Percentiles rank a stretch among this genome's conserved stretches.
These are phyloP conservation scores for Myotis pilosus DNA, from an alignment of 2,797 vertebrate species.

Conservation along the genomic window DNA sequence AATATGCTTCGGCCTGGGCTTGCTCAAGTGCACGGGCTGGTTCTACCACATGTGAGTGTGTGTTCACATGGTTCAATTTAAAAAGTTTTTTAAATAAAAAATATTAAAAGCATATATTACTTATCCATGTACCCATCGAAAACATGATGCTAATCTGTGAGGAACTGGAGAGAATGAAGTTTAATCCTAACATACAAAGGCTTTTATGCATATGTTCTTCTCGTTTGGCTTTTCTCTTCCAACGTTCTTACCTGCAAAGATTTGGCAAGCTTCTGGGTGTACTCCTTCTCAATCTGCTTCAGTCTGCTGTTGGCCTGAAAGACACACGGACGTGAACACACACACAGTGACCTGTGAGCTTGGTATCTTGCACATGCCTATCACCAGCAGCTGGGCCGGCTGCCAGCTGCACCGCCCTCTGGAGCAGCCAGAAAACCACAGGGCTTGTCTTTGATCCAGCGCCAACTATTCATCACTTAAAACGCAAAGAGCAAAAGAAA, in stretches of 20 bases:
- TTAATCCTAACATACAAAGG: background rate
- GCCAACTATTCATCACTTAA: slow-evolving; percentile 95
- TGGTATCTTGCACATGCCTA: slow-evolving; percentile 86
- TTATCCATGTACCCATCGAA: background rate
- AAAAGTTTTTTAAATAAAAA: background rate
- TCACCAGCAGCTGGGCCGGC: slow-evolving; percentile 84
- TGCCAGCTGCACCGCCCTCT: slow-evolving; percentile 88
- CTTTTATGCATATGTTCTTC: background rate
- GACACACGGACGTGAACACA: slow-evolving; percentile 78
- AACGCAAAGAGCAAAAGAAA: slow-evolving; percentile 82
- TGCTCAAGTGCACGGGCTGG: slow-evolving; percentile 63
- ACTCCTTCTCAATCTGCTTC: slow-evolving; percentile 93
- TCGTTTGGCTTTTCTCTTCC: slow-evolving; percentile 1
- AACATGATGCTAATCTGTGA: background rate
- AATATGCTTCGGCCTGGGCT: slow-evolving; percentile 57
- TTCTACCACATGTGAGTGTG: slow-evolving; percentile 49
- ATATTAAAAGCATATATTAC: slow-evolving; percentile 25
- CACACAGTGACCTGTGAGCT: slow-evolving; percentile 86
- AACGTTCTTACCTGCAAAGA: slow-evolving; percentile 88
- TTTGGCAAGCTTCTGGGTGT: slow-evolving; percentile 88
- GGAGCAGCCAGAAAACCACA: slow-evolving; percentile 88
- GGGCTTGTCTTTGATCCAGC: slow-evolving; percentile 89
- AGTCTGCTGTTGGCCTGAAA: slow-evolving; percentile 91
- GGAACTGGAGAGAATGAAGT: background rate
- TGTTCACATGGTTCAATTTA: slow-evolving; percentile 31